These are phyloP conservation scores for Diachrysia chrysitis DNA, from an alignment of 2,888 invertebrate species.

Conservation along the genomic window DNA sequence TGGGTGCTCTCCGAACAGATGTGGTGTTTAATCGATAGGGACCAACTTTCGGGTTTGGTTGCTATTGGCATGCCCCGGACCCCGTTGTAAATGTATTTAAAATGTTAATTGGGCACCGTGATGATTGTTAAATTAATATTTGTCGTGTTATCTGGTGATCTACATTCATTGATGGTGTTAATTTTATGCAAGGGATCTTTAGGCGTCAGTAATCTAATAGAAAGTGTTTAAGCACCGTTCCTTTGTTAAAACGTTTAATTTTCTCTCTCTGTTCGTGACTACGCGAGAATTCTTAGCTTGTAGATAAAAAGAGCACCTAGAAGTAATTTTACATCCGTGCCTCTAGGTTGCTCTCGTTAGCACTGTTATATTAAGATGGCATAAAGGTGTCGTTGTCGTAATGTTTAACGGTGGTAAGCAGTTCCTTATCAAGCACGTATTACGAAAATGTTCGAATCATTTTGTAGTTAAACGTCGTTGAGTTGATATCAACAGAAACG, in stretches of 20 bases:
- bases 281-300: neutral
- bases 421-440: constrained; percentile 4
- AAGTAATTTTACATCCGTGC: neutral
- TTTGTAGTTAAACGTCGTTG: too few species aligned
- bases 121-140: constrained; percentile 51
- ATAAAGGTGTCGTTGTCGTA: neutral
- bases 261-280: neutral
- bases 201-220: constrained; percentile 12
- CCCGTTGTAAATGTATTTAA: constrained; percentile 53
- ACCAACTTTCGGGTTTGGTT: constrained; percentile 61
- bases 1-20: constrained; percentile 74
- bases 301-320: neutral
- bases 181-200: constrained; percentile 34
- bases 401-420: neutral
- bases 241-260: constrained; percentile 15
- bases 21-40: constrained; percentile 78
- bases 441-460: neutral
- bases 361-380: neutral
- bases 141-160: constrained; percentile 45
- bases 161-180: constrained; percentile 36
- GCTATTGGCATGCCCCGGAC: constrained; percentile 48
- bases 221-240: constrained; percentile 13
- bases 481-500: too few species aligned
- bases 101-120: constrained; percentile 56
- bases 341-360: neutral